phyloP scores from a whole-genome alignment of 2,888 invertebrate species.

The Allophyes oxyacanthae region DNA sequence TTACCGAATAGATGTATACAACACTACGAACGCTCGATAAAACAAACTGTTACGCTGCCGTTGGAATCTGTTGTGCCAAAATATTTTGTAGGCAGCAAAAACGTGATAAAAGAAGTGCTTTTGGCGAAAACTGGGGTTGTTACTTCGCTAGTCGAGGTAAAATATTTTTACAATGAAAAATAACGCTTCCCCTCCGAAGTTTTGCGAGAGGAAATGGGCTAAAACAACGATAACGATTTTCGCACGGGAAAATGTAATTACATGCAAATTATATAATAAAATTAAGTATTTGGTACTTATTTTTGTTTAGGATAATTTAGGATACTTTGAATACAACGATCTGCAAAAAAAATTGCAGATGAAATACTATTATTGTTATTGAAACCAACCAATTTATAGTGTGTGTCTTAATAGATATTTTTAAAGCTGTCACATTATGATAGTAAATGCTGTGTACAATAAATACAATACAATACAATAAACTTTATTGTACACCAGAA shows the following conservation, averaged over 20 bases:
- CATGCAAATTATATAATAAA: slow-evolving; percentile 45
- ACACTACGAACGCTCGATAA: slow-evolving; percentile 32
- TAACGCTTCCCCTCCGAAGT: slow-evolving; percentile 40
- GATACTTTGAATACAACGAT: slow-evolving; percentile 1
- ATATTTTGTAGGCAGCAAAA: slow-evolving; percentile 54
- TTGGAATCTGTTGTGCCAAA: slow-evolving; percentile 46
- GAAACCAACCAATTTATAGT: too few species aligned
- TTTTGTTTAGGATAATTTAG: slow-evolving; percentile 16
- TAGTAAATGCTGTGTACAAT: too few species aligned
- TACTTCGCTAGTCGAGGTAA: slow-evolving; percentile 32
- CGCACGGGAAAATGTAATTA: slow-evolving; percentile 36
- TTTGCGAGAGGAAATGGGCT: slow-evolving; percentile 43
- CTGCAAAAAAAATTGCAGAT: neutral
- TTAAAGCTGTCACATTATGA: too few species aligned
- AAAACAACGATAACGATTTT: slow-evolving; percentile 55
- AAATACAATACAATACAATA: too few species aligned
- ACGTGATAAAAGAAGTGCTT: slow-evolving; percentile 48
- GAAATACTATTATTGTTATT: too few species aligned
- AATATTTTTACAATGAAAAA: slow-evolving; percentile 49
- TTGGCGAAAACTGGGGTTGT: slow-evolving; percentile 34
- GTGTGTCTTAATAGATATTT: too few species aligned
- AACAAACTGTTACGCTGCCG: slow-evolving; percentile 54
- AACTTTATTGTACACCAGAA: too few species aligned
- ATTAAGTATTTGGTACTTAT: slow-evolving; percentile 37
- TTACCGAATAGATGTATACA: slow-evolving; percentile 36